Evolutionary conservation across 2,888 invertebrate species (phyloP).

Genomic region (Tachystola acroxantha): DNA sequence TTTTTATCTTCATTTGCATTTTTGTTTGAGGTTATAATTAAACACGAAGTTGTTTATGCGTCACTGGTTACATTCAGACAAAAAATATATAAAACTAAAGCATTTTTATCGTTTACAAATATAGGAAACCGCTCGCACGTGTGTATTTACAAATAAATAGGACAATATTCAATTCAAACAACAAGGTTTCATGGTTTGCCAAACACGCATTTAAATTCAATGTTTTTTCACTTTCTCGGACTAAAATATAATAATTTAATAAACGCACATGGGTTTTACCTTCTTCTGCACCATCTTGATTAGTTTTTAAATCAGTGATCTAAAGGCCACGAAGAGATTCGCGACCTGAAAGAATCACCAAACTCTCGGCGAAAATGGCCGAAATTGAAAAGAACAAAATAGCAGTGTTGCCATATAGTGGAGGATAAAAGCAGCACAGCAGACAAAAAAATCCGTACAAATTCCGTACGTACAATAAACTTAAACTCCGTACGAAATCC

Average conservation of each 20-base stretch:
- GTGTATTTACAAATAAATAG: constrained; percentile 10
- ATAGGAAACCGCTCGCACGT: not conserved
- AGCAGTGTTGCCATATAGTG: not conserved
- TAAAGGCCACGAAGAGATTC: constrained; percentile 72
- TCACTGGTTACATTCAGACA: too few species aligned
- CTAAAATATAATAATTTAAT: constrained; percentile 52
- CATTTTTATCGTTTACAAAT: too few species aligned
- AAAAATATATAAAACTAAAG: too few species aligned
- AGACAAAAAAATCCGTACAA: too few species aligned
- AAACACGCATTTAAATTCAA: constrained; percentile 38
- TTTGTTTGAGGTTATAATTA: constrained; percentile 59
- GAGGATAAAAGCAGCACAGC: too few species aligned
- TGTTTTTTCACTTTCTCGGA: constrained; percentile 27
- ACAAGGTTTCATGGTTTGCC: constrained; percentile 27
- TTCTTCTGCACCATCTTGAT: constrained; percentile 78
- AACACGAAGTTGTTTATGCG: too few species aligned
- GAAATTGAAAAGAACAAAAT: constrained; percentile 58
- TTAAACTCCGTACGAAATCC: too few species aligned
- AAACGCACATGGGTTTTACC: constrained; percentile 75
- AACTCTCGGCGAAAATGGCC: constrained; percentile 75
- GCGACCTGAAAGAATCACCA: constrained; percentile 65
- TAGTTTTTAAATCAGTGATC: constrained; percentile 63
- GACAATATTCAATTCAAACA: constrained; percentile 27
- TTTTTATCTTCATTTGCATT: too few species aligned
- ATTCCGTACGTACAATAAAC: too few species aligned